A percentile compares a stretch with the other conserved stretches of the same genome.
Evolutionary conservation across 2,113 vertebrate species (phyloP).

Genomic region (Capricornis sumatraensis): DNA sequence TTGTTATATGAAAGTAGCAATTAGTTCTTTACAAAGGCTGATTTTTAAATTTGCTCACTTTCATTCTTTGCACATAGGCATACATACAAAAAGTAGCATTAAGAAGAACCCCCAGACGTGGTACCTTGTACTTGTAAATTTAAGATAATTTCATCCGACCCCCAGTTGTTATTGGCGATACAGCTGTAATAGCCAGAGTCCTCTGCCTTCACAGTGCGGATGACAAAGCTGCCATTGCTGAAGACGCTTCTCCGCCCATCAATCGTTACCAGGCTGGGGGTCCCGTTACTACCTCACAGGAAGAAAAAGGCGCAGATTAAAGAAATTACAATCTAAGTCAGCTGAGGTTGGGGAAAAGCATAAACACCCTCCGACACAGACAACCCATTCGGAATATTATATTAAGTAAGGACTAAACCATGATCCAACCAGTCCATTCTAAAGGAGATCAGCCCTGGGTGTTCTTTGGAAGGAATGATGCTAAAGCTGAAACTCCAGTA

Average conservation of each 20-base stretch:
- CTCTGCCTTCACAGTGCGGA: slow-evolving; percentile 96
- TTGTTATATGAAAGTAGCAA: not conserved
- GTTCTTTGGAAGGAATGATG: no score
- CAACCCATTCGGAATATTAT: not conserved
- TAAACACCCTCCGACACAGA: not conserved
- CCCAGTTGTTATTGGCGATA: slow-evolving; percentile 97
- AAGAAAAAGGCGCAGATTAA: slow-evolving; percentile 87
- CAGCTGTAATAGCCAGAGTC: slow-evolving; percentile 99
- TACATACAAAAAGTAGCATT: accelerated
- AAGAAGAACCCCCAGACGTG: accelerated
- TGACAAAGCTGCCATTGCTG: slow-evolving; percentile 96
- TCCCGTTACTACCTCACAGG: slow-evolving; percentile 95
- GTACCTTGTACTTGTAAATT: slow-evolving; percentile 98
- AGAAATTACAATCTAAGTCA: slow-evolving; percentile 85
- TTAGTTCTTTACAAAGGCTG: not conserved
- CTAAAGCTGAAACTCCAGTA: no score
- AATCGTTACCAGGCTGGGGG: slow-evolving; percentile 92
- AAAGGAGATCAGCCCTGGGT: no score
- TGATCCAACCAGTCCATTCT: no score
- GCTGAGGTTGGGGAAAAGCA: slow-evolving; percentile 57
- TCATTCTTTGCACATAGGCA: not conserved
- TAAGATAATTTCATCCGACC: slow-evolving; percentile 94
- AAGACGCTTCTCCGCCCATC: slow-evolving; percentile 94
- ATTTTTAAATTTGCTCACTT: not conserved
- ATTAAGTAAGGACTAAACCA: not conserved